Conservation (phyloP, 2,113 vertebrate genomes). For the Saccopteryx bilineata region DNA sequence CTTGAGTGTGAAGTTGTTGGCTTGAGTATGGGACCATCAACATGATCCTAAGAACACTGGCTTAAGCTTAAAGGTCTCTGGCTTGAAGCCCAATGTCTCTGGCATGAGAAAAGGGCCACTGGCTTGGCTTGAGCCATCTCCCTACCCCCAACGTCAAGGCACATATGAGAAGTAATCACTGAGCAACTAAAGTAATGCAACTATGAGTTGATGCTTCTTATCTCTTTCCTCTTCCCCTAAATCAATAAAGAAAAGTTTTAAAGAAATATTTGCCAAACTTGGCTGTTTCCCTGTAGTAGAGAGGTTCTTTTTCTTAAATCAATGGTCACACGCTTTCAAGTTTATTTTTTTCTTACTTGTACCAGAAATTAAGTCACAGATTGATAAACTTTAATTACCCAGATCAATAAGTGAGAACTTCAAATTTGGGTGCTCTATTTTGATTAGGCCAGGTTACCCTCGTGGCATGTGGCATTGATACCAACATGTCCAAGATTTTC, state of each 20-base stretch:
- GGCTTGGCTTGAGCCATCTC: no score
- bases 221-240: no score
- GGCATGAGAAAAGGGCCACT: no score
- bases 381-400: not conserved
- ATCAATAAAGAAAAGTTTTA: not conserved
- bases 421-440: not conserved
- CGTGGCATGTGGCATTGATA: not conserved
- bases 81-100: no score
- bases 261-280: slow-evolving; percentile 40
- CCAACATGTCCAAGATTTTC: not conserved
- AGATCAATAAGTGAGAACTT: slow-evolving; percentile 13
- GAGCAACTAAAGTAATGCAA: no score
- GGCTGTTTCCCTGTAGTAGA: not conserved
- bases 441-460: not conserved
- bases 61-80: no score
- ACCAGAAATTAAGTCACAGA: not conserved
- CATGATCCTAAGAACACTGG: no score
- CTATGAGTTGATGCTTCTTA: no score
- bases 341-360: slow-evolving; percentile 13
- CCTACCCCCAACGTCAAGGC: no score
- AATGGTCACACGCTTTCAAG: not conserved
- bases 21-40: no score
- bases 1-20: no score
- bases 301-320: not conserved
- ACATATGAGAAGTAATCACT: no score